A percentile compares a stretch with the other conserved stretches of the same genome.
Evolutionary conservation across 2,797 vertebrate species (phyloP).

Genomic region (Danio choprae): DNA sequence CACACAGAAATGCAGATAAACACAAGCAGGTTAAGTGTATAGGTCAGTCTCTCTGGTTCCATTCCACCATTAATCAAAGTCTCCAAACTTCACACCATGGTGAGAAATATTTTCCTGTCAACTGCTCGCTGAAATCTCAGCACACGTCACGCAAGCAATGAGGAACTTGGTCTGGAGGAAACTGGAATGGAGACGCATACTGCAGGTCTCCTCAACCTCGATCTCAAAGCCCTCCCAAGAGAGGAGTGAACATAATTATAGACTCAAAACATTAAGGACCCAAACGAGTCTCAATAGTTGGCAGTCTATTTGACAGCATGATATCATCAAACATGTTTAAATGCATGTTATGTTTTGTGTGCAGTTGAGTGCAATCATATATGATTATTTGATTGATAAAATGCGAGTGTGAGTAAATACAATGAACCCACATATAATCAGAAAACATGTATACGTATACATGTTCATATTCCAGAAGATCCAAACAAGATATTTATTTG

Average conservation of each 20-base stretch:
- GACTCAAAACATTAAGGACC: not conserved
- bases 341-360: too few relatives aligned
- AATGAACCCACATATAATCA: too few relatives aligned
- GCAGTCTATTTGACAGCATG: not conserved
- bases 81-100: conserved; percentile 44
- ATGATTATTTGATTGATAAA: too few relatives aligned
- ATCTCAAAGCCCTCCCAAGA: not conserved
- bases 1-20: conserved; percentile 2
- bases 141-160: conserved; percentile 10
- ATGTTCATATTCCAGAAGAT: too few relatives aligned
- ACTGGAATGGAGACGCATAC: not conserved
- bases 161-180: conserved; percentile 16
- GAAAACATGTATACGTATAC: too few relatives aligned
- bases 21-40: conserved; percentile 1
- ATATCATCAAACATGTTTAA: not conserved
- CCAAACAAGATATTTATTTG: too few relatives aligned
- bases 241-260: not conserved
- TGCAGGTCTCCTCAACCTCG: conserved; percentile 11
- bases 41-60: not conserved
- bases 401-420: too few relatives aligned
- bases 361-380: too few relatives aligned
- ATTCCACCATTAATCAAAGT: conserved; percentile 27
- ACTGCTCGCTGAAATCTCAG: conserved; percentile 16
- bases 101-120: conserved; percentile 46
- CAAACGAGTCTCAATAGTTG: not conserved